Evolutionary conservation across 2,888 invertebrate species (phyloP).

Genomic region (Macrophya alboannulata): DNA sequence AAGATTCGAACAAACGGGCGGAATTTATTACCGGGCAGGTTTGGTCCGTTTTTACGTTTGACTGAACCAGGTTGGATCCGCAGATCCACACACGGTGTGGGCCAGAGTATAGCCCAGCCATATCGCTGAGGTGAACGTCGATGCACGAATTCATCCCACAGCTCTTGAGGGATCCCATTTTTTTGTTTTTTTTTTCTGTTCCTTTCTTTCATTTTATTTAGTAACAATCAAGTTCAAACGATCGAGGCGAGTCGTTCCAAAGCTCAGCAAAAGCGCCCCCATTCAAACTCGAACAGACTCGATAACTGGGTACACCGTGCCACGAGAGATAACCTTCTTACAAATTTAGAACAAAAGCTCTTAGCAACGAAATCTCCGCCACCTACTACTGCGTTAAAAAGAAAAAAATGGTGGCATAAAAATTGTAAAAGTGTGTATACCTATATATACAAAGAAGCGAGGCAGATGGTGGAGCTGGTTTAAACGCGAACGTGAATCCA

Average conservation of each 20-base stretch:
- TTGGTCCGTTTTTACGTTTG: slow-evolving; percentile 35
- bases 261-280: not conserved
- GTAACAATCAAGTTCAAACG: slow-evolving; percentile 28
- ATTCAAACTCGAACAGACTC: slow-evolving; percentile 2
- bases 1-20: slow-evolving; percentile 29
- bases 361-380: slow-evolving; percentile 20
- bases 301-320: slow-evolving; percentile 22
- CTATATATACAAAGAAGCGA: slow-evolving; percentile 52
- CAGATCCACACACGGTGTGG: not conserved
- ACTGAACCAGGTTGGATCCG: slow-evolving; percentile 3
- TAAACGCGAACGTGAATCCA: slow-evolving; percentile 58
- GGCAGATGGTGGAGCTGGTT: slow-evolving; percentile 65
- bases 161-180: not conserved
- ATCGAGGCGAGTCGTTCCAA: not conserved
- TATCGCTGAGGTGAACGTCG: not conserved
- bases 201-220: not conserved
- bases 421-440: slow-evolving; percentile 41
- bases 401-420: slow-evolving; percentile 45
- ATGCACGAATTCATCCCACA: not conserved
- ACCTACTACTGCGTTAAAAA: slow-evolving; percentile 54
- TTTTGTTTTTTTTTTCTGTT: too few species aligned
- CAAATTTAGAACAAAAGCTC: slow-evolving; percentile 33
- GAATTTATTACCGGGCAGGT: slow-evolving; percentile 37
- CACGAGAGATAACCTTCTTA: slow-evolving; percentile 38
- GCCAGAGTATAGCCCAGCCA: too few species aligned